These are phyloP conservation scores for Apodemia duryi DNA, from an alignment of 2,888 invertebrate species.

Conservation along the genomic window DNA sequence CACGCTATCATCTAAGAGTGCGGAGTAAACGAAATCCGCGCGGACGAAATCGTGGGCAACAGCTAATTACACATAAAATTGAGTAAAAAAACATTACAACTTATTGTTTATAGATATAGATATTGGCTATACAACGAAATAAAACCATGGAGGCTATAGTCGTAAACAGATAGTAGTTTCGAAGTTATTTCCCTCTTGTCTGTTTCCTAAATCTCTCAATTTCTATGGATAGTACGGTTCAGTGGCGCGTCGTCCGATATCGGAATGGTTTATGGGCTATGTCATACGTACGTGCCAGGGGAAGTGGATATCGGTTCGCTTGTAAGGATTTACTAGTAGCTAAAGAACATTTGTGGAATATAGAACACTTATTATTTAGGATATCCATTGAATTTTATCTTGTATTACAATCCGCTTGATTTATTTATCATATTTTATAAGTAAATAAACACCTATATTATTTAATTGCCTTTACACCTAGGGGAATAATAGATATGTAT, in stretches of 20 bases:
- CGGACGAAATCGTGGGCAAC: too few relatives aligned
- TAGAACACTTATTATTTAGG: background rate
- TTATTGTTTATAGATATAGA: background rate
- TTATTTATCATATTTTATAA: background rate
- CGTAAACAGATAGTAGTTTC: constrained; percentile 27
- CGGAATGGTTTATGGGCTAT: constrained; percentile 60
- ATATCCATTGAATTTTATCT: constrained; percentile 1
- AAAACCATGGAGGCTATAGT: constrained; percentile 19
- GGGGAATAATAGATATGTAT: too few relatives aligned
- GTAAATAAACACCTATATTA: background rate
- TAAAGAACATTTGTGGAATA: constrained; percentile 16
- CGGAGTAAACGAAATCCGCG: too few relatives aligned
- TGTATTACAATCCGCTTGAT: background rate
- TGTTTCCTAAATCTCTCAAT: constrained; percentile 42
- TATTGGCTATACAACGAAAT: constrained; percentile 18
- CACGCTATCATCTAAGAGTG: too few relatives aligned
- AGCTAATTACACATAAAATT: too few relatives aligned
- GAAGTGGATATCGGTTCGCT: constrained; percentile 40
- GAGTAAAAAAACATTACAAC: background rate
- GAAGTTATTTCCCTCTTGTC: constrained; percentile 36
- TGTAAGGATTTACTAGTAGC: constrained; percentile 22
- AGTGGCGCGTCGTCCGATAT: constrained; percentile 53
- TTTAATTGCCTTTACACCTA: too few relatives aligned
- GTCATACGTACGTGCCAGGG: constrained; percentile 52
- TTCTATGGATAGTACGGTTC: constrained; percentile 43